Conservation (phyloP, 2,797 vertebrate genomes). For the Lemur catta region DNA sequence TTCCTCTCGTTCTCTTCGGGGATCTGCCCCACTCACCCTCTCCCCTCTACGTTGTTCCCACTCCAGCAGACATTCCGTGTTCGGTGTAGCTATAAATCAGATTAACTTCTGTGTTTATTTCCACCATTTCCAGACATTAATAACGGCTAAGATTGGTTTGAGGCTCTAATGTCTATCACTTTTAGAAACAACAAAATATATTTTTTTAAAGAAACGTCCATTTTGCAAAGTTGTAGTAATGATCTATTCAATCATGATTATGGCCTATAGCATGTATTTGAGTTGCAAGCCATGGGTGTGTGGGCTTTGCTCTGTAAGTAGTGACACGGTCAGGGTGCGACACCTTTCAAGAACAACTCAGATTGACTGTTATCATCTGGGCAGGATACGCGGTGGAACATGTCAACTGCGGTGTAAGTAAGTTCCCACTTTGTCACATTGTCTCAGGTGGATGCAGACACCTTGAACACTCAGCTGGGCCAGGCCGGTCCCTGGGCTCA, state of each 20-base stretch:
- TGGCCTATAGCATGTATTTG: background rate
- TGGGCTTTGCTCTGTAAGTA: background rate
- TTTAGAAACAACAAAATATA: background rate
- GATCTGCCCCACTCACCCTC: background rate
- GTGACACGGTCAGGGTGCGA: no score
- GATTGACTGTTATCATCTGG: background rate
- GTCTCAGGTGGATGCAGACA: background rate
- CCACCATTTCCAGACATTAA: background rate
- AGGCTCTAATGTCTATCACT: background rate
- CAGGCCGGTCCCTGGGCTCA: background rate
- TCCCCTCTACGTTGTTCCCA: fast-evolving
- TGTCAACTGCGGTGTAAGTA: fast-evolving
- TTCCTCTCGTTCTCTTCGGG: no score
- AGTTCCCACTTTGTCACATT: background rate
- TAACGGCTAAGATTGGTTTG: no score
- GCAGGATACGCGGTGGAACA: no score
- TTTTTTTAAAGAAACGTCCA: background rate
- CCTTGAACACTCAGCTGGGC: background rate
- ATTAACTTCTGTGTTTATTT: background rate
- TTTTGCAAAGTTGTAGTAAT: background rate
- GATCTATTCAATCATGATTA: background rate
- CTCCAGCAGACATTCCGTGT: no score
- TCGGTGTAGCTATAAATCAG: background rate
- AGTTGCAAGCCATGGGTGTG: background rate
- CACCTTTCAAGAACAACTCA: background rate